These are phyloP conservation scores for Dermochelys coriacea DNA, from an alignment of 2,797 vertebrate genomes.

Conservation along the genomic window DNA sequence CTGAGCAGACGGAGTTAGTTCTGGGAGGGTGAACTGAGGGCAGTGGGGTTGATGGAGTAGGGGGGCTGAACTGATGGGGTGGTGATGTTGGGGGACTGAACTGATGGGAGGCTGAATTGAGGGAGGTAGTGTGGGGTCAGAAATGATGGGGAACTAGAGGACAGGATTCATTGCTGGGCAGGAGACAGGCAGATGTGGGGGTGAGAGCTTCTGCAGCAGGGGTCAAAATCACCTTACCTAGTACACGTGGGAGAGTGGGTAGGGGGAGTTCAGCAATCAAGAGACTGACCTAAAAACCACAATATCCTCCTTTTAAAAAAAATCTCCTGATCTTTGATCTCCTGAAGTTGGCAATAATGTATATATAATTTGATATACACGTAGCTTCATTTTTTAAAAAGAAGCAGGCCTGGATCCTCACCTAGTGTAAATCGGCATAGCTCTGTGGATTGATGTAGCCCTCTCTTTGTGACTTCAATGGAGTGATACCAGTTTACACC, in stretches of 20 bases:
- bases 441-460: background rate
- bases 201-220: background rate
- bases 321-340: no score
- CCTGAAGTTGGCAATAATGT: background rate
- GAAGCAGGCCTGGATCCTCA: background rate
- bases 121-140: no score
- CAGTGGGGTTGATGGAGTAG: background rate
- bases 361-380: background rate
- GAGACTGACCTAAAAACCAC: no score
- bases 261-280: no score
- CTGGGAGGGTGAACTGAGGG: background rate
- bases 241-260: no score
- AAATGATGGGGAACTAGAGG: no score
- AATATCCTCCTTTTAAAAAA: no score
- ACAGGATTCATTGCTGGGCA: no score
- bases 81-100: no score
- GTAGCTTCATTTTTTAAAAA: constrained; percentile 12
- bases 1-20: background rate
- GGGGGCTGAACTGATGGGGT: background rate
- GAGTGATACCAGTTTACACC: background rate
- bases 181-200: background rate
- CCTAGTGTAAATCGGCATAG: background rate
- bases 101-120: background rate
- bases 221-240: background rate
- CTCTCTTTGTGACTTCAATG: accelerated